Conservation (phyloP, 2,888 invertebrate genomes). For the Drosophila prolongata region DNA sequence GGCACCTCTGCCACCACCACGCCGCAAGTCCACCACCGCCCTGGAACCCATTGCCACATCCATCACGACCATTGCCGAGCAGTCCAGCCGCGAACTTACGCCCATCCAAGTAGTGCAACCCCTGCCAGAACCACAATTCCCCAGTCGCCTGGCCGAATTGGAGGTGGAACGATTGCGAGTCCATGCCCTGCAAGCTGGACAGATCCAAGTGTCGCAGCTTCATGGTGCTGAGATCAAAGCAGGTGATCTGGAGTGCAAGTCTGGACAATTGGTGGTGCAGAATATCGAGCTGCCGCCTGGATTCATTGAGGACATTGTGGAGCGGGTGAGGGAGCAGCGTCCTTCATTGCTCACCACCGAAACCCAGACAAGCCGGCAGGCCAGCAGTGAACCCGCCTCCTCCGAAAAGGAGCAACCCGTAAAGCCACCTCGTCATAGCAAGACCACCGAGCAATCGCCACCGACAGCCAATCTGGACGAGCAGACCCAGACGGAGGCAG, state of each 20-base stretch:
- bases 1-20: slow-evolving; percentile 76
- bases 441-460: slow-evolving; percentile 45
- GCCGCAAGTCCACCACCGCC: slow-evolving; percentile 79
- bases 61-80: slow-evolving; percentile 53
- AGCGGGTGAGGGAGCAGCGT: slow-evolving; percentile 83
- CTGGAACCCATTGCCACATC: slow-evolving; percentile 55
- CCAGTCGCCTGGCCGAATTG: slow-evolving; percentile 87
- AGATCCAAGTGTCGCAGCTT: slow-evolving; percentile 92
- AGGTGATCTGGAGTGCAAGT: slow-evolving; percentile 89
- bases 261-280: slow-evolving; percentile 88
- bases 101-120: slow-evolving; percentile 53
- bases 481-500: slow-evolving; percentile 80
- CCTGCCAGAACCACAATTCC: slow-evolving; percentile 50
- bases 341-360: slow-evolving; percentile 82
- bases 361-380: slow-evolving; percentile 82
- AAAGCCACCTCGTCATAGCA: slow-evolving; percentile 77
- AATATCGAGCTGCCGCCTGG: slow-evolving; percentile 89
- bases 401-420: slow-evolving; percentile 67
- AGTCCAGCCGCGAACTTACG: slow-evolving; percentile 42
- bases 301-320: slow-evolving; percentile 88
- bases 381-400: slow-evolving; percentile 70
- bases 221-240: slow-evolving; percentile 90
- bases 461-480: slow-evolving; percentile 68
- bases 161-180: slow-evolving; percentile 92
- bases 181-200: slow-evolving; percentile 91